Evolutionary conservation across 2,888 invertebrate genomes (phyloP), one percentile per base, ranked within the genome.

Genomic region (Brassicogethes aeneus): DNA sequence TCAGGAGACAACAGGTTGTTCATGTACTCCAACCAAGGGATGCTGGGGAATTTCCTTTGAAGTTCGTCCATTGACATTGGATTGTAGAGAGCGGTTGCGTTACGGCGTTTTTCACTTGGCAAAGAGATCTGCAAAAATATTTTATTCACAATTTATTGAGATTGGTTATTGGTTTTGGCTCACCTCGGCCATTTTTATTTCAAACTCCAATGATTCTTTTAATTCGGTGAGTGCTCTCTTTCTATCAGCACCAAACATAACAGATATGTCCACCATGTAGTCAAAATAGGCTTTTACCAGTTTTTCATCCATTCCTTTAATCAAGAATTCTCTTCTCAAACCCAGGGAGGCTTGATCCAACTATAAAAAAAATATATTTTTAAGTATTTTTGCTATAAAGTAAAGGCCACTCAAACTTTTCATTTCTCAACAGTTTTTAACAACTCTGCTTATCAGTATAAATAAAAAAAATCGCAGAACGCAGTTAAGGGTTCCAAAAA

Each of bases 131-230:
- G 62, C 43, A 52, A 49, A 43, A 39, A 35, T 23, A 8, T 39
- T 16, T 8, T 35, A 5, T 14, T 5, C 15, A 35, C 5, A 35
- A 14, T 16, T 8, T 35, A 10, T 8, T 10, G 15, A 14, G 13
- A 8, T 14, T 35, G 5, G 10, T 23, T 23, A 23, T 10, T 7
- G 10, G 23, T 10, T 32, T 7, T 32, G 10, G 73, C 83, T 81
- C 72, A 95, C 94, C 64, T 94, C 92, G 17, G 95, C 94, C 41
- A 96, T 74, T 52, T 79, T 74, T 48, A 88, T 90, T 74, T 96
- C 95, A 58, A 96, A 94, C 45, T 84, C 73, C 14, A 96, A 70
- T 0, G 93, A 87, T 37, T 87, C 81, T 36, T 70, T 75, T 41
- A 95, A 75, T 54, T 94, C 88, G 5, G 67, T 65, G 49, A 75